These are phyloP conservation scores for Tridacna crocea DNA, from an alignment of 2,888 invertebrate genomes.

Conservation along the genomic window DNA sequence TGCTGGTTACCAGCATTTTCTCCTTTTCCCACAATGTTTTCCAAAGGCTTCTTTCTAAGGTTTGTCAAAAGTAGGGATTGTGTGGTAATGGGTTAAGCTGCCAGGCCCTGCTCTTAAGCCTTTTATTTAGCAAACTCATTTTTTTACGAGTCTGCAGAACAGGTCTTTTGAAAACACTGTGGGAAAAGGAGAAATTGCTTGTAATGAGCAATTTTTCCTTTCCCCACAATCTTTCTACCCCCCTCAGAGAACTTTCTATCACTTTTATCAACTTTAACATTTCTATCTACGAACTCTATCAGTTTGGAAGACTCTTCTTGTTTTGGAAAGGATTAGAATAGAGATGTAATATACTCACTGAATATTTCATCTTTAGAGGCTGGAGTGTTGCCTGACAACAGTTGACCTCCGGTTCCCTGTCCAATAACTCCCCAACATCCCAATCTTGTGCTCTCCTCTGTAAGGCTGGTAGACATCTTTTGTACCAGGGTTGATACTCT, in stretches of 20 bases:
- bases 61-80: too few relatives aligned
- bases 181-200: background rate
- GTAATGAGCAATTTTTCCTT: background rate
- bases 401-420: conserved; percentile 76
- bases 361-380: conserved; percentile 72
- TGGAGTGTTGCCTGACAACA: conserved; percentile 72
- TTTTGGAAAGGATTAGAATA: too few relatives aligned
- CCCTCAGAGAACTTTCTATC: too few relatives aligned
- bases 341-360: conserved; percentile 58
- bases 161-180: background rate
- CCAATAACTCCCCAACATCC: conserved; percentile 81
- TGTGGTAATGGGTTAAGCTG: too few relatives aligned
- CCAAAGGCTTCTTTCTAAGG: too few relatives aligned
- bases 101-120: too few relatives aligned
- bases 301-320: too few relatives aligned
- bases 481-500: conserved; percentile 74
- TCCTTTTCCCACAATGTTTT: too few relatives aligned
- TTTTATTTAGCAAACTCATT: background rate
- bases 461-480: conserved; percentile 75
- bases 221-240: background rate
- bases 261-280: too few relatives aligned
- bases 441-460: conserved; percentile 76
- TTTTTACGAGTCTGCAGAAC: background rate
- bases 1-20: too few relatives aligned
- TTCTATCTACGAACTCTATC: too few relatives aligned